Conservation (phyloP, 1,140 invertebrate species). For the Calephelis virginiensis region DNA sequence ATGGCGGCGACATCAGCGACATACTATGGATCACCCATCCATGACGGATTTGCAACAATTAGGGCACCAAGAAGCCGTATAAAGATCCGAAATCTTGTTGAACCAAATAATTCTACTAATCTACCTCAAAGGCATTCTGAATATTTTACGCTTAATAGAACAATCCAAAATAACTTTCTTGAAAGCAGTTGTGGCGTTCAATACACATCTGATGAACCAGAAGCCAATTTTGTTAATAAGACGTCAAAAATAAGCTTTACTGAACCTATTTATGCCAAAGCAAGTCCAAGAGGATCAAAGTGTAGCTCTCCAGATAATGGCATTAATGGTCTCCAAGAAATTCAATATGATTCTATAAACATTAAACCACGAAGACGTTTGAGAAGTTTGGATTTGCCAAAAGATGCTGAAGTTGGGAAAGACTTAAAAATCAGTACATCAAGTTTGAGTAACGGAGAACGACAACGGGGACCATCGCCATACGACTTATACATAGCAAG, state of each 20-base stretch:
- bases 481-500: slow-evolving; percentile 52
- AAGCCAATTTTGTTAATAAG: slow-evolving; percentile 52
- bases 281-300: slow-evolving; percentile 59
- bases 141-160: slow-evolving; percentile 75
- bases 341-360: slow-evolving; percentile 75
- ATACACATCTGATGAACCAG: slow-evolving; percentile 50
- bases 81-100: slow-evolving; percentile 72
- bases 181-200: slow-evolving; percentile 69
- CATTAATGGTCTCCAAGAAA: slow-evolving; percentile 54
- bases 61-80: slow-evolving; percentile 80
- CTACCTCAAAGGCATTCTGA: slow-evolving; percentile 73
- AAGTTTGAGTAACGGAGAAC: slow-evolving; percentile 64
- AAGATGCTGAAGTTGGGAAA: slow-evolving; percentile 45
- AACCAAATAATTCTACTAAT: slow-evolving; percentile 65
- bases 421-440: slow-evolving; percentile 55
- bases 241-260: slow-evolving; percentile 63
- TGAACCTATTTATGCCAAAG: slow-evolving; percentile 76
- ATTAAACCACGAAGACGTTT: slow-evolving; percentile 67
- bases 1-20: slow-evolving; percentile 70
- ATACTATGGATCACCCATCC: slow-evolving; percentile 81
- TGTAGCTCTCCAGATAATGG: slow-evolving; percentile 63
- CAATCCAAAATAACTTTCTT: slow-evolving; percentile 65
- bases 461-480: slow-evolving; percentile 33
- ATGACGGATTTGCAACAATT: slow-evolving; percentile 91
- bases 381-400: slow-evolving; percentile 58